Percentiles rank a stretch among this genome's conserved stretches.
These are phyloP conservation scores for Brachionus rotundiformis DNA, from an alignment of 1,140 invertebrate genomes.

Conservation along the genomic window DNA sequence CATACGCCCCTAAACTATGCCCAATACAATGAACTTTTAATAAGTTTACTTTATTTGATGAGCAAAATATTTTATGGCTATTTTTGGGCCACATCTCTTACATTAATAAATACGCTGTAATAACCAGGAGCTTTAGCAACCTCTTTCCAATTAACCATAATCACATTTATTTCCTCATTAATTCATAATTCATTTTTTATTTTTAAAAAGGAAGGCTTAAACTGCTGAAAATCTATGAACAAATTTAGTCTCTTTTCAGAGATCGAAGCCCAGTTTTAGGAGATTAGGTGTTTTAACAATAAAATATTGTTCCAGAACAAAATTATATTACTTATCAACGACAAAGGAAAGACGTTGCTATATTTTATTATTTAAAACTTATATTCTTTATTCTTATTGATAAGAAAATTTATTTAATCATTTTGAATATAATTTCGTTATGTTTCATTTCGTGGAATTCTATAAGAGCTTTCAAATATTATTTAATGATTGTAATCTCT, in stretches of 20 bases:
- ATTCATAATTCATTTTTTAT: not conserved
- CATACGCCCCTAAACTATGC: conserved; percentile 48
- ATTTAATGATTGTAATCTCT: no score
- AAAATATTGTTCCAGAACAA: not conserved
- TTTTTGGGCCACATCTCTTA: conserved; percentile 20
- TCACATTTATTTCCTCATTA: not conserved
- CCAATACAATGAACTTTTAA: conserved; percentile 49
- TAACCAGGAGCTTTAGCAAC: conserved; percentile 11
- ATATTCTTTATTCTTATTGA: no score
- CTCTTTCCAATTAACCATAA: conserved; percentile 15
- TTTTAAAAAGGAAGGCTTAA: not conserved
- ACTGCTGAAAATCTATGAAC: not conserved
- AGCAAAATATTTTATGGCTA: not conserved
- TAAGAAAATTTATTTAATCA: no score
- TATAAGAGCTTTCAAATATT: no score
- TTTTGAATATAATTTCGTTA: no score
- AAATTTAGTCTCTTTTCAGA: not conserved
- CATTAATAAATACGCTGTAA: not conserved
- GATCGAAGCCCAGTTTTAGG: not conserved
- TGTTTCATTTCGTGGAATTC: no score
- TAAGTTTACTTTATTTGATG: not conserved
- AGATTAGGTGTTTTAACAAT: not conserved
- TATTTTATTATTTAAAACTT: no score
- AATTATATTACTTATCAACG: no score
- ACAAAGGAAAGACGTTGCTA: no score